phyloP scores from a whole-genome alignment of 2,888 invertebrate genomes.

The Leucozona laternaria region DNA sequence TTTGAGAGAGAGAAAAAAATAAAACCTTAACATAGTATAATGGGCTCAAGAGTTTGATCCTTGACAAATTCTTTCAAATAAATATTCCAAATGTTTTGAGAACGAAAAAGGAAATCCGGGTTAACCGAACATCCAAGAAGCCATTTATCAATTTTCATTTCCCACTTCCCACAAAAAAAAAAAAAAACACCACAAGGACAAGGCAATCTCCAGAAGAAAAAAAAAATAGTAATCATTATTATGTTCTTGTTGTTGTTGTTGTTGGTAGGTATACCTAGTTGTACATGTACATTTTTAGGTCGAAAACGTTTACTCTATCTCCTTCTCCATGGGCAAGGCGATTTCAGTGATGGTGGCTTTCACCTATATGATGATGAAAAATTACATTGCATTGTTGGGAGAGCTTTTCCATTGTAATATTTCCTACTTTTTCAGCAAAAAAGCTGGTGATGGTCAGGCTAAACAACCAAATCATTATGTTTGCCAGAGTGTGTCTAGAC shows the following conservation, averaged over 20 bases:
- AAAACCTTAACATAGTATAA: slow-evolving; percentile 21
- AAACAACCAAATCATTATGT: slow-evolving; percentile 64
- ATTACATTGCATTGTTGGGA: slow-evolving; percentile 65
- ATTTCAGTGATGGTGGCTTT: slow-evolving; percentile 46
- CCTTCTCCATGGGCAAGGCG: slow-evolving; percentile 7
- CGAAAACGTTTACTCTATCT: slow-evolving; percentile 6
- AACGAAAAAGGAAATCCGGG: slow-evolving; percentile 20
- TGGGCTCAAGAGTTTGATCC: slow-evolving; percentile 64
- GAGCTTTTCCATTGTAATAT: slow-evolving; percentile 55
- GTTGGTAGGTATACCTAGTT: background rate
- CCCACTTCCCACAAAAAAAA: background rate
- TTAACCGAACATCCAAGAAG: slow-evolving; percentile 46
- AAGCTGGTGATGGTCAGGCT: slow-evolving; percentile 23
- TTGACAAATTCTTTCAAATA: slow-evolving; percentile 72
- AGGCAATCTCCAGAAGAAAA: slow-evolving; percentile 33
- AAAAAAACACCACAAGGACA: slow-evolving; percentile 42
- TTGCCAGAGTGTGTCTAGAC: slow-evolving; percentile 57
- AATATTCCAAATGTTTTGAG: slow-evolving; percentile 63
- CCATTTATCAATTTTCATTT: slow-evolving; percentile 69
- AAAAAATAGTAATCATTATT: slow-evolving; percentile 45
- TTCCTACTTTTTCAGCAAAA: slow-evolving; percentile 34
- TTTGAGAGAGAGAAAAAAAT: background rate
- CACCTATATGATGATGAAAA: slow-evolving; percentile 74
- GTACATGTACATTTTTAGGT: background rate
- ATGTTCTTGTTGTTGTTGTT: slow-evolving; percentile 31